Percentiles rank a stretch among this genome's conserved stretches.
Conservation (phyloP, 2,113 vertebrate species). For the Grantiella picta region DNA sequence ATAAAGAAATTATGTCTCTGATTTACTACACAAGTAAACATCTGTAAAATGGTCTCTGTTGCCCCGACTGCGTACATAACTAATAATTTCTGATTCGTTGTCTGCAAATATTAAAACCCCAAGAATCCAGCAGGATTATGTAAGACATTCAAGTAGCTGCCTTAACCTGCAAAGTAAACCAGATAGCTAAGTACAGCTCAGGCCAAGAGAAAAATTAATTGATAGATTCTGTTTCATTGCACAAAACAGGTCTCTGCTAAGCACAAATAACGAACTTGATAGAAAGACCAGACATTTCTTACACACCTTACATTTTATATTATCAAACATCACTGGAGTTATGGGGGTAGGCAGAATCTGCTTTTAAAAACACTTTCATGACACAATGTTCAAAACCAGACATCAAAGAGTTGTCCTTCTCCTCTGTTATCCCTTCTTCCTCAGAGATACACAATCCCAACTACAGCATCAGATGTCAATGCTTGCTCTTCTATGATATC, state of each 20-base stretch:
- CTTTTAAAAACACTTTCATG: neutral
- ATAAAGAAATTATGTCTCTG: neutral
- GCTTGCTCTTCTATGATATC: neutral
- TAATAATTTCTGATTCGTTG: neutral
- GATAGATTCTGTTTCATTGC: neutral
- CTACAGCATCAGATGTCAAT: neutral
- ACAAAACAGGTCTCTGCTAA: neutral
- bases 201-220: neutral
- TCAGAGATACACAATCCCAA: fast-evolving
- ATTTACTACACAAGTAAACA: neutral
- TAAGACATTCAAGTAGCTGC: neutral
- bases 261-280: neutral
- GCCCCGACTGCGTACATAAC: fast-evolving
- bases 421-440: neutral
- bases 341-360: neutral
- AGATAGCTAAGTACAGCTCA: neutral
- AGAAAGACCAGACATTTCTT: neutral
- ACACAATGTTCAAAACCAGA: neutral
- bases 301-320: neutral
- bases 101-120: neutral
- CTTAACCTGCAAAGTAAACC: neutral
- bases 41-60: neutral
- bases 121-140: neutral
- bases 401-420: neutral
- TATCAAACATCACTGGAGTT: neutral